Evolutionary conservation across 2,797 vertebrate genomes (phyloP), one percentile per base, ranked within the genome.

Genomic region (Chlorospingus semifuscus): DNA sequence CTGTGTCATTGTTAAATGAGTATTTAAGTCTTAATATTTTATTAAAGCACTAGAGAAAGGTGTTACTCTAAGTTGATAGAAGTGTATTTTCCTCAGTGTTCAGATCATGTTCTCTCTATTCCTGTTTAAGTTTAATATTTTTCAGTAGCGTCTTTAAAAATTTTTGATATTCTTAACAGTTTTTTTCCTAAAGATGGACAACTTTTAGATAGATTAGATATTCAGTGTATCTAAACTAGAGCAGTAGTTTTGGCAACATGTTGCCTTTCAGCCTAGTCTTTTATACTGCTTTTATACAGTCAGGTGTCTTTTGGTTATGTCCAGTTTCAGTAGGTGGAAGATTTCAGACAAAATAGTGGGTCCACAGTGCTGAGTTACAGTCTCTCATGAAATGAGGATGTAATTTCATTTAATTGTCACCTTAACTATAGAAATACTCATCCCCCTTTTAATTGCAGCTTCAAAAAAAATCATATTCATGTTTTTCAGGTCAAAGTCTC

Each of bases 401-500:
- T 52, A 22, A 71, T 75, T 89, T 81, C 21, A 49, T 71, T 36
- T 64, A 71, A 68, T 71, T 74, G 52, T 27, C 14, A 1, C 32
- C 36, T 60, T 83, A 87, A 30, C 47, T 83, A 11, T 18, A 50
- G 46, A 60, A 90, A 78, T 64, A 46, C 5, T 64, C 6, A 12
- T 22, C 8, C 8, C 60, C 2, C 42, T 75, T 71, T 71, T 77
- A 50, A 55, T 47, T 85, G 21, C 55, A 75, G 2, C 50, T 66
- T 75, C 36, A 21, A 39, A 76, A 36, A 52, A 72, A 79, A 34
- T 55, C 22, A 27, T 20, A 10, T 68, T 59, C 85, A 91, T 83
- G 21, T 78, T 90, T 98, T 97, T 74, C 98, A 99, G 99, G 72
- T 98, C 99, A 4, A 90, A 82, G 3, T 98, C 97, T 5, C 97